Percentiles rank a stretch among this genome's conserved stretches.
Evolutionary conservation across 2,888 invertebrate species (phyloP).

Genomic region (Lydus trimaculatus): DNA sequence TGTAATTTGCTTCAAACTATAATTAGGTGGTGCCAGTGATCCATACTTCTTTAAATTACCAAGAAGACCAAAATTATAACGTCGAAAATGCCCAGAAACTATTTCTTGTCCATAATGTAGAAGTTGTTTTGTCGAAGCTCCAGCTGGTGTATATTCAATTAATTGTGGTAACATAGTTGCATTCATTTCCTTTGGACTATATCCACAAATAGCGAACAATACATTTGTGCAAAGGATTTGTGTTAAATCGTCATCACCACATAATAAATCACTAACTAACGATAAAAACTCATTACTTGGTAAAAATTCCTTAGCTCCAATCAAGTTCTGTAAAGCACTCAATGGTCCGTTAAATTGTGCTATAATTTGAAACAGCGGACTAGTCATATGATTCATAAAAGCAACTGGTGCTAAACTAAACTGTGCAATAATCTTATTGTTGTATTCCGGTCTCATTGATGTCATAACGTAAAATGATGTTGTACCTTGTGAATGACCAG

Average conservation of each 20-base stretch:
- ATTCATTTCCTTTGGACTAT: slow-evolving; percentile 44
- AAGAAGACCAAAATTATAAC: slow-evolving; percentile 65
- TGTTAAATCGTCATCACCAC: slow-evolving; percentile 18
- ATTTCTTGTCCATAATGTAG: slow-evolving; percentile 65
- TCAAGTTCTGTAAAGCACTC: background rate
- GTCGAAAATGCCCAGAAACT: slow-evolving; percentile 50
- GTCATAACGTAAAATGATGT: slow-evolving; percentile 72
- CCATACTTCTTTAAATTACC: slow-evolving; percentile 50
- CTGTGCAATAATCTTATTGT: slow-evolving; percentile 69
- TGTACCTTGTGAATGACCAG: slow-evolving; percentile 78
- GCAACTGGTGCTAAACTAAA: slow-evolving; percentile 75
- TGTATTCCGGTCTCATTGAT: slow-evolving; percentile 69
- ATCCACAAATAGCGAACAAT: slow-evolving; percentile 46
- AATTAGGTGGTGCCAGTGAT: slow-evolving; percentile 56
- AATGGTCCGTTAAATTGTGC: slow-evolving; percentile 15
- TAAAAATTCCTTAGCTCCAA: slow-evolving; percentile 65
- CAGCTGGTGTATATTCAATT: slow-evolving; percentile 47
- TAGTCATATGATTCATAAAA: slow-evolving; percentile 64
- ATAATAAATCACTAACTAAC: slow-evolving; percentile 30
- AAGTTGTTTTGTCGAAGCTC: slow-evolving; percentile 68
- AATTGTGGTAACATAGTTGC: slow-evolving; percentile 43
- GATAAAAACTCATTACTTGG: slow-evolving; percentile 64
- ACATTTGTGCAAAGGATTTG: slow-evolving; percentile 41
- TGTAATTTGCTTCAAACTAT: slow-evolving; percentile 57
- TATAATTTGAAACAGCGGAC: slow-evolving; percentile 31